Percentiles rank a stretch among this genome's conserved stretches.
These are phyloP conservation scores for Etheostoma nigrum DNA, from an alignment of 2,797 vertebrate genomes.

Conservation along the genomic window DNA sequence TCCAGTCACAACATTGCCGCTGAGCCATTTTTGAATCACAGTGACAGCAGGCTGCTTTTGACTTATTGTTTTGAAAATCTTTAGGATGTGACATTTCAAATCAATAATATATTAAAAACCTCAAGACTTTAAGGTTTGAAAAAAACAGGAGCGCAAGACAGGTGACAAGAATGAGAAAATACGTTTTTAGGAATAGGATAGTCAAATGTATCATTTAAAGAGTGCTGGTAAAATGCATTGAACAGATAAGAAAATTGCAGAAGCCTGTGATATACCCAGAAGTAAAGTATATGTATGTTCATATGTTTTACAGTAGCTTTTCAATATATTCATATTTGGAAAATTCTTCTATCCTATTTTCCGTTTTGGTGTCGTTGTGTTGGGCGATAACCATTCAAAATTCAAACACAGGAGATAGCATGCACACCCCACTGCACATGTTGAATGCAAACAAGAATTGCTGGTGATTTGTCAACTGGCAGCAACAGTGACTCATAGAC, in stretches of 20 bases:
- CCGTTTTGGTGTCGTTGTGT: background rate
- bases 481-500: slow-evolving; percentile 1
- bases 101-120: slow-evolving; percentile 34
- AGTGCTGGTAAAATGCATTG: background rate
- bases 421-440: background rate
- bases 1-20: slow-evolving; percentile 44
- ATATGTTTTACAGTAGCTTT: background rate
- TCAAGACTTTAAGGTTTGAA: slow-evolving; percentile 8
- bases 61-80: slow-evolving; percentile 30
- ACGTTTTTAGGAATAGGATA: background rate
- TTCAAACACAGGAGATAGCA: slow-evolving; percentile 3
- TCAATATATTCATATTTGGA: background rate
- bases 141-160: slow-evolving; percentile 1
- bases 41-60: slow-evolving; percentile 31
- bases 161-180: background rate
- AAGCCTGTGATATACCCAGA: background rate
- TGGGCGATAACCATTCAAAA: background rate
- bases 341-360: background rate
- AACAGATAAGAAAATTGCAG: background rate
- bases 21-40: slow-evolving; percentile 29
- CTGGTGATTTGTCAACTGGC: background rate
- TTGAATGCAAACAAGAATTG: slow-evolving; percentile 10
- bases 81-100: slow-evolving; percentile 18
- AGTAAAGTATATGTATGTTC: background rate
- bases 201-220: background rate